Conservation (phyloP, 2,888 invertebrate species). For the Phortica okadai region DNA sequence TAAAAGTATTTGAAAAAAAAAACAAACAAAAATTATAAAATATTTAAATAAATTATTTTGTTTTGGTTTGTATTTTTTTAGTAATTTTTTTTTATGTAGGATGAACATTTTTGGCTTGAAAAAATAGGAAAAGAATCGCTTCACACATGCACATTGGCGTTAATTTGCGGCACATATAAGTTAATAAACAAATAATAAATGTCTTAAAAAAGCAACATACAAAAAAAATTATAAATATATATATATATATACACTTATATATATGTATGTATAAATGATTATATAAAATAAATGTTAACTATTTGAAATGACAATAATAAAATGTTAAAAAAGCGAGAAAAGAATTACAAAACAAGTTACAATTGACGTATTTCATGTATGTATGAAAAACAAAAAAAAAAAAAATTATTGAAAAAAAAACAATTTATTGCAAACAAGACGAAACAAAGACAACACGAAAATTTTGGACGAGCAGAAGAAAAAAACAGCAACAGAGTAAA, state of each 20-base stretch:
- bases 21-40: background rate
- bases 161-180: background rate
- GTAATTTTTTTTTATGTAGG: background rate
- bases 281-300: conserved; percentile 72
- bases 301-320: conserved; percentile 75
- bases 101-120: background rate
- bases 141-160: background rate
- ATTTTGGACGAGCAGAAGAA: background rate
- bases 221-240: conserved; percentile 13
- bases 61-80: background rate
- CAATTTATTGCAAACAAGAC: background rate
- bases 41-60: background rate
- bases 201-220: background rate
- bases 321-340: conserved; percentile 41
- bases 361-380: background rate
- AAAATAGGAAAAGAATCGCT: background rate
- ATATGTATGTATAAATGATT: conserved; percentile 37
- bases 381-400: background rate
- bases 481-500: background rate
- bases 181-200: background rate
- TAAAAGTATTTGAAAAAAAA: background rate
- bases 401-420: background rate
- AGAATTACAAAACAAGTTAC: background rate
- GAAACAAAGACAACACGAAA: background rate
- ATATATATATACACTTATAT: conserved; percentile 1